phyloP scores from a whole-genome alignment of 2,797 vertebrate genomes.

The Parambassis ranga region DNA sequence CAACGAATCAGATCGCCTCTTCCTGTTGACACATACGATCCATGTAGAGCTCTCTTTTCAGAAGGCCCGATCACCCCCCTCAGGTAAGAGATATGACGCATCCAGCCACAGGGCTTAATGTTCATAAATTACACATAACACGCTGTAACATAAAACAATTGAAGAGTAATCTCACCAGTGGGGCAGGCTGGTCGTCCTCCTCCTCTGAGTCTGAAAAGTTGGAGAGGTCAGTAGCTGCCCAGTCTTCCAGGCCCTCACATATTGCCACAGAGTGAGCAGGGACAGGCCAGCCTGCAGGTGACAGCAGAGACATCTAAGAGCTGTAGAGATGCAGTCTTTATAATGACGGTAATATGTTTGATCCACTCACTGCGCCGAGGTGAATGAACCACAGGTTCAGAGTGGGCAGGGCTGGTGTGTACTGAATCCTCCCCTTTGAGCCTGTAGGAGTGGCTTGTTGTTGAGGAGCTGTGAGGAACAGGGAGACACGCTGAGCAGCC shows the following conservation, averaged over 20 bases:
- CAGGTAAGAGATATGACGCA: no score
- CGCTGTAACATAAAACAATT: no score
- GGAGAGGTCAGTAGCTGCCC: constrained; percentile 85
- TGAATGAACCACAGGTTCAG: constrained; percentile 75
- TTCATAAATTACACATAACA: not conserved
- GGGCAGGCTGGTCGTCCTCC: constrained; percentile 84
- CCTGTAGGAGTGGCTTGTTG: constrained; percentile 75
- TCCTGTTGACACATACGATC: no score
- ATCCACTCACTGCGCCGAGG: constrained; percentile 81
- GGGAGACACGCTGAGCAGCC: constrained; percentile 85
- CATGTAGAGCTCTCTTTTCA: no score
- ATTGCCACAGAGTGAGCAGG: constrained; percentile 85
- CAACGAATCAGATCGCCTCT: no score
- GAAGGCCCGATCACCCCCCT: no score
- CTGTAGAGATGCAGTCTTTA: no score
- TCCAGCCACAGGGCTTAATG: not conserved
- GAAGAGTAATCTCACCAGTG: constrained; percentile 87
- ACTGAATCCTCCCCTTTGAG: constrained; percentile 78
- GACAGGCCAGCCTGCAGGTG: constrained; percentile 83
- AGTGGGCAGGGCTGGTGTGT: constrained; percentile 77
- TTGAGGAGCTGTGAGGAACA: constrained; percentile 85
- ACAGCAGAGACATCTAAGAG: not conserved
- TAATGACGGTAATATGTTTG: not conserved
- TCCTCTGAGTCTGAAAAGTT: constrained; percentile 87
- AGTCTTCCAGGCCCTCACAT: constrained; percentile 87